Evolutionary conservation across 2,888 invertebrate genomes (phyloP).

Genomic region (Oscheius onirici): DNA sequence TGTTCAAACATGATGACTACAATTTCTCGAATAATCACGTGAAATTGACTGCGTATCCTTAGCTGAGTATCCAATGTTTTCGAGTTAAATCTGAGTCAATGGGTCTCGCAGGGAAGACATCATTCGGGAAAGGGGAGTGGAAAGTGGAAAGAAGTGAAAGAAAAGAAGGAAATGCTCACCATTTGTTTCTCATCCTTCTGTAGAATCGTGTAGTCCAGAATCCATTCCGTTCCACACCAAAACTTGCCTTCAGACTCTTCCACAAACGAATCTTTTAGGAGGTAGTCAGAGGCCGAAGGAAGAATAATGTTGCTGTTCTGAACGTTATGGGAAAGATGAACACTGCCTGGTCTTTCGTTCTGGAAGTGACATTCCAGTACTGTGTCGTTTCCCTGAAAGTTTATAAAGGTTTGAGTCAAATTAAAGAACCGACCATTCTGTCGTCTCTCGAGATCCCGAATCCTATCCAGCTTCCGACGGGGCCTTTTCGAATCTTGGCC

Average conservation of each 20-base stretch:
- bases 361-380: slow-evolving; percentile 72
- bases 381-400: slow-evolving; percentile 73
- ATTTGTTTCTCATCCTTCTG: slow-evolving; percentile 37
- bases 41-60: too few species aligned
- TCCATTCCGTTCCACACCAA: slow-evolving; percentile 50
- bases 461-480: slow-evolving; percentile 51
- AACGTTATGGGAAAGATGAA: slow-evolving; percentile 47
- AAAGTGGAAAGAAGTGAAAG: background rate
- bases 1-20: too few species aligned
- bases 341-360: slow-evolving; percentile 34
- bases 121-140: too few species aligned
- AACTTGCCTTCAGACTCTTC: slow-evolving; percentile 43
- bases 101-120: too few species aligned
- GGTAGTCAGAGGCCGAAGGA: slow-evolving; percentile 38
- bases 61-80: too few species aligned
- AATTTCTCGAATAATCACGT: too few species aligned
- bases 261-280: slow-evolving; percentile 48
- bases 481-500: slow-evolving; percentile 11
- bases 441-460: slow-evolving; percentile 56
- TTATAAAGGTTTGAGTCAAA: background rate
- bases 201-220: slow-evolving; percentile 47
- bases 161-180: too few species aligned
- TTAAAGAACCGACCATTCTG: slow-evolving; percentile 39
- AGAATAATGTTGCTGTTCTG: slow-evolving; percentile 44
- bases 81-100: too few species aligned